A percentile compares a stretch with the other conserved stretches of the same genome.
These are phyloP conservation scores for Parnassius glacialis DNA, from an alignment of 2,888 invertebrate species.

Conservation along the genomic window DNA sequence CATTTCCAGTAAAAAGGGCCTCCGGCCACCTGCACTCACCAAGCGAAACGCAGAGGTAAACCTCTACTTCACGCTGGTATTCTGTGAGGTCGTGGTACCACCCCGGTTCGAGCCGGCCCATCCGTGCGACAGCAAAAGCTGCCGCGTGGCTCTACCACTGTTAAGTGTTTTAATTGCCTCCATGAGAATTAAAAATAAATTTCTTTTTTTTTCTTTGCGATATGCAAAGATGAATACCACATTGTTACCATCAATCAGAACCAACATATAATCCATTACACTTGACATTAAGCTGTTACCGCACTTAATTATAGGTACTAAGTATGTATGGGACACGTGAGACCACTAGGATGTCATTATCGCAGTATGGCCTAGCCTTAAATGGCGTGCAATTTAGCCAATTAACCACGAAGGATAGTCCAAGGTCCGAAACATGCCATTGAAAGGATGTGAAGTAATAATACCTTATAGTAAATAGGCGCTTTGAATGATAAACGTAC, in stretches of 20 bases:
- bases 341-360: slow-evolving; percentile 68
- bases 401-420: slow-evolving; percentile 58
- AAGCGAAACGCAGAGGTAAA: too few relatives aligned
- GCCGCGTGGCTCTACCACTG: too few relatives aligned
- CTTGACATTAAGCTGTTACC: slow-evolving; percentile 13
- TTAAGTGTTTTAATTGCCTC: too few relatives aligned
- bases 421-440: slow-evolving; percentile 59
- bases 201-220: too few relatives aligned
- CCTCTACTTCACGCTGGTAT: too few relatives aligned
- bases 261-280: slow-evolving; percentile 13
- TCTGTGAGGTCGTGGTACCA: too few relatives aligned
- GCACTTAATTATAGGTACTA: slow-evolving; percentile 41
- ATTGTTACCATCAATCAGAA: too few relatives aligned
- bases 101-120: too few relatives aligned
- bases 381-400: slow-evolving; percentile 70
- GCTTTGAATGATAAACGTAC: slow-evolving; percentile 25
- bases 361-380: slow-evolving; percentile 53
- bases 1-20: too few relatives aligned
- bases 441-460: slow-evolving; percentile 51
- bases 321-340: slow-evolving; percentile 39
- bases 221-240: neutral
- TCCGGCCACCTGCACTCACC: too few relatives aligned
- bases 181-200: too few relatives aligned
- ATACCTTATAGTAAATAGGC: slow-evolving; percentile 3
- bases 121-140: too few relatives aligned